Evolutionary conservation across 2,888 invertebrate genomes (phyloP).

Genomic region (Caradrina clavipalpis): DNA sequence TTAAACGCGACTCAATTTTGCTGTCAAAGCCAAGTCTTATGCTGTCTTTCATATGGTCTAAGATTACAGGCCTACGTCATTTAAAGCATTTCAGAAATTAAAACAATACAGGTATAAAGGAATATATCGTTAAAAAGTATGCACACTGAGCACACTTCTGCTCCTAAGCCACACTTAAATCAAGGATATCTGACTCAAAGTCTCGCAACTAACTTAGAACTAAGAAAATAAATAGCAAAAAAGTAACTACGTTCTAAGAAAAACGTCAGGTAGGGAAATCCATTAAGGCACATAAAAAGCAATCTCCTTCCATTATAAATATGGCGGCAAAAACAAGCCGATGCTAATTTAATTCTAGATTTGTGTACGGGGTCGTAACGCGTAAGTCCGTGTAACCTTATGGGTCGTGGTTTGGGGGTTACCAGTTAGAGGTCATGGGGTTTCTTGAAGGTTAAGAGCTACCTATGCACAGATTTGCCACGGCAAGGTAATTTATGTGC

Average conservation of each 20-base stretch:
- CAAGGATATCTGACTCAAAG: slow-evolving; percentile 4
- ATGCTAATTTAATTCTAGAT: slow-evolving; percentile 40
- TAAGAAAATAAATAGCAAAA: background rate
- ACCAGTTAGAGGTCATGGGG: slow-evolving; percentile 50
- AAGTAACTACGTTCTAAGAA: background rate
- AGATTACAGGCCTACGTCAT: too few relatives aligned
- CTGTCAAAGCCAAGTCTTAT: too few relatives aligned
- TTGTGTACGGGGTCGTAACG: slow-evolving; percentile 33
- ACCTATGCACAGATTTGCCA: slow-evolving; percentile 47
- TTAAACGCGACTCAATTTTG: too few relatives aligned
- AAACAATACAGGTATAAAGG: too few relatives aligned
- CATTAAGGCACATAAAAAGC: slow-evolving; percentile 19
- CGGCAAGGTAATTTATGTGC: slow-evolving; percentile 49
- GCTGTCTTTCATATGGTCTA: too few relatives aligned
- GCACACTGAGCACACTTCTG: too few relatives aligned
- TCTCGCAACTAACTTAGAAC: background rate
- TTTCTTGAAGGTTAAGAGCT: slow-evolving; percentile 59
- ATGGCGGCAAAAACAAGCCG: slow-evolving; percentile 19
- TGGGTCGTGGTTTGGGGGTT: slow-evolving; percentile 46
- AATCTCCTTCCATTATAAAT: slow-evolving; percentile 7
- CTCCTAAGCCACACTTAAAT: slow-evolving; percentile 1
- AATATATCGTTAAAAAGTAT: too few relatives aligned
- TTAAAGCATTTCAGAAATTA: background rate
- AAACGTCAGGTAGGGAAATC: background rate
- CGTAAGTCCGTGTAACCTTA: slow-evolving; percentile 40